Evolutionary conservation across 2,113 vertebrate species (phyloP).

Genomic region (Elephantulus edwardii): DNA sequence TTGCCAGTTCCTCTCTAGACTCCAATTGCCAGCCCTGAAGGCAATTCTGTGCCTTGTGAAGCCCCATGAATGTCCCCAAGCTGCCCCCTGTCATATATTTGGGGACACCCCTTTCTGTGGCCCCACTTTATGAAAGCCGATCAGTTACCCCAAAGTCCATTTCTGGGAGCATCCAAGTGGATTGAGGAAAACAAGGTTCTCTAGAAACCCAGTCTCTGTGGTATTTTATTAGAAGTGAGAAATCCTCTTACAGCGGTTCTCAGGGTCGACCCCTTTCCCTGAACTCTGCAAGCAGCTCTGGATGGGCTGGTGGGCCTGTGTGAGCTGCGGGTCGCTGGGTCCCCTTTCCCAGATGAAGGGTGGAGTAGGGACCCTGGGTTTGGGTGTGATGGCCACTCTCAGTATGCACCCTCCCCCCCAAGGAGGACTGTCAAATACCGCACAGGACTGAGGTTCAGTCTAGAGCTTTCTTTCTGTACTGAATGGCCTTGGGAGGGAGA

Average conservation of each 20-base stretch:
- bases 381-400: background rate
- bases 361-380: no score
- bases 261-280: conserved; percentile 57
- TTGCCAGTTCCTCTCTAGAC: background rate
- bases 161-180: conserved; percentile 8
- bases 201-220: conserved; percentile 40
- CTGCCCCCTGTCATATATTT: background rate
- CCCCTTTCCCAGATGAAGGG: background rate
- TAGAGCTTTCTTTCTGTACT: background rate
- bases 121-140: background rate
- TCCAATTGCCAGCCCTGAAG: background rate
- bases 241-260: conserved; percentile 57
- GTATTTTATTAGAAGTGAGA: conserved; percentile 45
- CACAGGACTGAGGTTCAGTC: background rate
- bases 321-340: background rate
- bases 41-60: background rate
- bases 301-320: background rate
- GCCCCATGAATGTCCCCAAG: background rate
- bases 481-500: background rate
- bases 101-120: background rate
- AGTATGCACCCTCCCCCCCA: background rate
- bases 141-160: background rate
- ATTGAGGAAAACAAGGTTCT: conserved; percentile 38
- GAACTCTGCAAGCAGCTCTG: conserved; percentile 40
- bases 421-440: background rate